These are phyloP conservation scores for Hemichromis elongatus DNA, from an alignment of 2,113 vertebrate genomes.

Conservation along the genomic window DNA sequence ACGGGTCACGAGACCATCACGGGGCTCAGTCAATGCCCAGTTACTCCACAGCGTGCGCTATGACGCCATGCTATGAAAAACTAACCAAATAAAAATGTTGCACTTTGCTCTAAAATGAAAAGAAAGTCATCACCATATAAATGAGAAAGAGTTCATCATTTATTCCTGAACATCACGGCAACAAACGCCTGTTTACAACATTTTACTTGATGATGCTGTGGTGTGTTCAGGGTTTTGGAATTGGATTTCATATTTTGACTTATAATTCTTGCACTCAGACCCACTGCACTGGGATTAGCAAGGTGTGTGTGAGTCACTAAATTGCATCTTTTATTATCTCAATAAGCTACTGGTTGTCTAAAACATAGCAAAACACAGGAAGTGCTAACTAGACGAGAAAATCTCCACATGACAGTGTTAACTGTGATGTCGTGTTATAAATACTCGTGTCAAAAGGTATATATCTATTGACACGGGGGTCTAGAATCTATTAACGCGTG, in stretches of 20 bases:
- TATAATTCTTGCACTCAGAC: background rate
- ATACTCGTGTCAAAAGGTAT: background rate
- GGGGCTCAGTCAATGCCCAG: background rate
- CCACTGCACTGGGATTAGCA: background rate
- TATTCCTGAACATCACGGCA: background rate
- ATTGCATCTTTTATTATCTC: background rate
- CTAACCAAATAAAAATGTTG: background rate
- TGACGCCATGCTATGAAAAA: background rate
- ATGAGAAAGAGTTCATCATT: background rate
- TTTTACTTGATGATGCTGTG: background rate
- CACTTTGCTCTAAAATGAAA: background rate
- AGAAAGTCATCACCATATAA: background rate
- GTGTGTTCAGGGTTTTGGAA: background rate
- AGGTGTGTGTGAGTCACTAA: background rate
- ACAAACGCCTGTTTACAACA: background rate
- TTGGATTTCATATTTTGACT: background rate
- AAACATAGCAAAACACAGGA: background rate
- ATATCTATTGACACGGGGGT: background rate
- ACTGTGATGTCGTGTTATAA: background rate
- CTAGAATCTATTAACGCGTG: background rate
- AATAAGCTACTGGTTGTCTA: background rate
- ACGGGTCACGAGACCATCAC: background rate
- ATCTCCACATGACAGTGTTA: background rate
- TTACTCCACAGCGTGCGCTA: background rate
- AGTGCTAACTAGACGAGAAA: background rate